Conservation (phyloP, 2,888 invertebrate genomes). For the Lasioglossum leucozonium region DNA sequence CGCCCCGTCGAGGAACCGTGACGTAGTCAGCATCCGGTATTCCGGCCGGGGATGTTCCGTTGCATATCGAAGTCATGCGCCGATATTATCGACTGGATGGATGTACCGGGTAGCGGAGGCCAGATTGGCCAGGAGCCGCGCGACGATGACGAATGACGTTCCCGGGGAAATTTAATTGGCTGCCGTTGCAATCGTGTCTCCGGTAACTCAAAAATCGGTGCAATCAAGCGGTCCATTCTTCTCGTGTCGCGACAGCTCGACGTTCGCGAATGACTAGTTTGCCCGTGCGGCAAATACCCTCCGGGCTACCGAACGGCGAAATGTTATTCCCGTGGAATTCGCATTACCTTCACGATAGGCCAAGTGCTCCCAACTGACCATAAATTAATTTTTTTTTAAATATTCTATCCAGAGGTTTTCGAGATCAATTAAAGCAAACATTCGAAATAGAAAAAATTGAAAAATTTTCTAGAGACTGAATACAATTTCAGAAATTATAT, state of each 20-base stretch:
- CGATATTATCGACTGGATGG: slow-evolving; percentile 43
- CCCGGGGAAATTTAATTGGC: slow-evolving; percentile 56
- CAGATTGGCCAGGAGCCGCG: slow-evolving; percentile 11
- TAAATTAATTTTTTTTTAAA: no score
- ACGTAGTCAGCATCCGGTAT: slow-evolving; percentile 25
- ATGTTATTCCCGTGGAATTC: neutral
- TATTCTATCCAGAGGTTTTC: no score
- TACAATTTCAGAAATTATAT: no score
- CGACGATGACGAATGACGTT: slow-evolving; percentile 46
- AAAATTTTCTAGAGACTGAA: no score
- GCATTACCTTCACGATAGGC: neutral
- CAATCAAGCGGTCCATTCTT: slow-evolving; percentile 32
- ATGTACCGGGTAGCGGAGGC: neutral
- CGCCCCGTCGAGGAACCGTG: slow-evolving; percentile 16
- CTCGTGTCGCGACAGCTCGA: slow-evolving; percentile 16
- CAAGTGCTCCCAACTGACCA: neutral
- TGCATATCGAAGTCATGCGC: slow-evolving; percentile 26
- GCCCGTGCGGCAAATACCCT: neutral
- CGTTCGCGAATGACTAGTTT: slow-evolving; percentile 4
- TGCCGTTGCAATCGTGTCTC: slow-evolving; percentile 19
- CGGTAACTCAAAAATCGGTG: slow-evolving; percentile 38
- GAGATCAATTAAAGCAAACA: no score
- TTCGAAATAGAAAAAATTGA: no score
- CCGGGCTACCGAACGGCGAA: neutral
- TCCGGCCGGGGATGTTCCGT: slow-evolving; percentile 36